Conservation (phyloP, 2,113 vertebrate species). For the Egretta garzetta region DNA sequence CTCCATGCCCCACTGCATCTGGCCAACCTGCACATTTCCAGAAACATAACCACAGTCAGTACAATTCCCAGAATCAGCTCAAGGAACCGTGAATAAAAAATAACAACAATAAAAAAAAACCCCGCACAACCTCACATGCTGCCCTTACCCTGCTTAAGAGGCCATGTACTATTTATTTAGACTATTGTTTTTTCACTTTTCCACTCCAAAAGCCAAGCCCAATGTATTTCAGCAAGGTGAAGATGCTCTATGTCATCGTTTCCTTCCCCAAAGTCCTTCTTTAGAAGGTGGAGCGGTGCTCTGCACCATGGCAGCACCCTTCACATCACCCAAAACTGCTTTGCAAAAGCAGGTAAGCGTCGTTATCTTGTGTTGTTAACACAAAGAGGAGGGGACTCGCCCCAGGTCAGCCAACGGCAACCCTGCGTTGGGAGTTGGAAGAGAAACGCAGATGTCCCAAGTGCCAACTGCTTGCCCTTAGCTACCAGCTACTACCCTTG, state of each 20-base stretch:
- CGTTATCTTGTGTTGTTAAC: background rate
- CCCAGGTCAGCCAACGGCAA: background rate
- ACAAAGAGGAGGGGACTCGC: background rate
- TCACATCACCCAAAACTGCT: background rate
- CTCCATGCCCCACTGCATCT: conserved; percentile 86
- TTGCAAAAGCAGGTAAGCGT: background rate
- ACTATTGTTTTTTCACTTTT: background rate
- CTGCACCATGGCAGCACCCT: background rate
- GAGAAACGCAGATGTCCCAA: accelerated
- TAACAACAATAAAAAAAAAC: background rate
- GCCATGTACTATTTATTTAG: conserved; percentile 1
- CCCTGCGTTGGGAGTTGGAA: background rate
- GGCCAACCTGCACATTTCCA: conserved; percentile 84
- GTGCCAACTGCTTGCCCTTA: background rate
- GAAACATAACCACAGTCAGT: conserved; percentile 75
- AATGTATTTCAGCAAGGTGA: background rate
- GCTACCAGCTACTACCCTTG: background rate
- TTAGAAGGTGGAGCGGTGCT: background rate
- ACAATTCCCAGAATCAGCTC: conserved; percentile 33
- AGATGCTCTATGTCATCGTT: background rate
- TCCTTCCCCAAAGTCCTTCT: background rate
- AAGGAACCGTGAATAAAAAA: conserved; percentile 34
- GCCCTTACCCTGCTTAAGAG: background rate
- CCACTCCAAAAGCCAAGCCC: background rate
- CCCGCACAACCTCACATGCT: background rate